A percentile compares a stretch with the other conserved stretches of the same genome.
These are phyloP conservation scores for Diorhabda sublineata DNA, from an alignment of 1,140 invertebrate genomes.

Conservation along the genomic window DNA sequence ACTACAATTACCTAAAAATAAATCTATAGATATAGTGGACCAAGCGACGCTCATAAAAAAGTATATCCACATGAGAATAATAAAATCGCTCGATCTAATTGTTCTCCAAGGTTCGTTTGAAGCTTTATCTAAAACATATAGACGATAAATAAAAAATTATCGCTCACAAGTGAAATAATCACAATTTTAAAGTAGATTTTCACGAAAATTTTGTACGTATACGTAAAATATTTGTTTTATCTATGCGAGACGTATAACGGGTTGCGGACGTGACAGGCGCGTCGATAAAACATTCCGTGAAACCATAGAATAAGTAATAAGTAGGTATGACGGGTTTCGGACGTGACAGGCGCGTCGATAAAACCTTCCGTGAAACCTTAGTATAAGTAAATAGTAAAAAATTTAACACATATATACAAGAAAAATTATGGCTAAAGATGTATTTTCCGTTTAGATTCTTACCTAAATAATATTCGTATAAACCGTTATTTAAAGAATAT, in stretches of 20 bases:
- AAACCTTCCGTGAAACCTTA: too few species aligned
- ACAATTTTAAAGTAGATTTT: background rate
- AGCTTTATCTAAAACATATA: background rate
- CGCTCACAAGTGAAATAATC: background rate
- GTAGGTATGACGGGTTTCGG: too few species aligned
- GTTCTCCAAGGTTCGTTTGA: background rate
- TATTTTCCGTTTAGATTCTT: background rate
- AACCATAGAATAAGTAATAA: too few species aligned
- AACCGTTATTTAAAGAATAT: background rate
- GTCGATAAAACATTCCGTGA: too few species aligned
- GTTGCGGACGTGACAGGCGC: too few species aligned
- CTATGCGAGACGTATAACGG: too few species aligned
- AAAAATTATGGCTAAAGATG: too few species aligned
- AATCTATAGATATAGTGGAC: constrained; percentile 18
- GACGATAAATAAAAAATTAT: background rate
- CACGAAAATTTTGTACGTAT: background rate
- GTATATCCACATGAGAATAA: constrained; percentile 25
- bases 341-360: too few species aligned
- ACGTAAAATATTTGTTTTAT: too few species aligned
- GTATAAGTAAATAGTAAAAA: too few species aligned
- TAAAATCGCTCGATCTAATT: constrained; percentile 13
- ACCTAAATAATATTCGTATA: background rate
- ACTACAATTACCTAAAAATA: constrained; percentile 17
- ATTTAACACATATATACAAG: too few species aligned
- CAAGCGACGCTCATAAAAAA: constrained; percentile 15